Base-by-base conservation (phyloP, 2,888 invertebrate species). In the Phlogophora meticulosa region DNA sequence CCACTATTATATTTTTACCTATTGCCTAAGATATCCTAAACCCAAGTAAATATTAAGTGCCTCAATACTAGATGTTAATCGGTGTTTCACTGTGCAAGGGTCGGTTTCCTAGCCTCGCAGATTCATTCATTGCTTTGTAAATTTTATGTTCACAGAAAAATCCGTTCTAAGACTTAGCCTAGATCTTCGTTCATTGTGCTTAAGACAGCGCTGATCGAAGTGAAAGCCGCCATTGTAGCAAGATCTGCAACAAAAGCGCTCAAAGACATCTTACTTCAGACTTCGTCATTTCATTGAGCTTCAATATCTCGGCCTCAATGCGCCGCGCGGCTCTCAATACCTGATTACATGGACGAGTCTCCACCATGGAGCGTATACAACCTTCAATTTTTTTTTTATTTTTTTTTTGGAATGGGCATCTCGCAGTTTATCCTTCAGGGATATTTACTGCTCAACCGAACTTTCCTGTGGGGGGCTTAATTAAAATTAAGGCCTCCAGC, bases 221-320 rank as follows among this genome's bases (percentile, higher is more conserved):
- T 60, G 46, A 74, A 56, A 60, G 65, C 60, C 36, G 36, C 74
- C 52, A 66, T 76, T 75, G 60, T 66, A 61, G 57, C 76, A 42
- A 70, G 22, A 43, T 75, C 43, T 53, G 20, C 46, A 56, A 74
- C 65, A 74, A 75, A 64, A 49, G 65, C 59, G 40, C 52, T 59
- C 76, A 53, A 40, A 57, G 53, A 53, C 40, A 20, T 36, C 28
- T 57, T 32, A 57, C 58, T 57, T 49, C 15, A 53, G 63, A 65
- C 45, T 65, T 40, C 42, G 38, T 61, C 57, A 66, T 66, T 76
- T 66, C 36, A 61, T 76, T 71, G 22, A 36, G 40, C 43, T 70
- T 24, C 56, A 65, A 64, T 65, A 60, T 65, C 43, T 46, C 13
- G 24, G 48, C 48, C 3, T 42, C 32, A 59, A 22, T 56, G 75